Evolutionary conservation across 2,888 invertebrate species (phyloP), one percentile per base, ranked within the genome.

Genomic region (Chalcis sispes): DNA sequence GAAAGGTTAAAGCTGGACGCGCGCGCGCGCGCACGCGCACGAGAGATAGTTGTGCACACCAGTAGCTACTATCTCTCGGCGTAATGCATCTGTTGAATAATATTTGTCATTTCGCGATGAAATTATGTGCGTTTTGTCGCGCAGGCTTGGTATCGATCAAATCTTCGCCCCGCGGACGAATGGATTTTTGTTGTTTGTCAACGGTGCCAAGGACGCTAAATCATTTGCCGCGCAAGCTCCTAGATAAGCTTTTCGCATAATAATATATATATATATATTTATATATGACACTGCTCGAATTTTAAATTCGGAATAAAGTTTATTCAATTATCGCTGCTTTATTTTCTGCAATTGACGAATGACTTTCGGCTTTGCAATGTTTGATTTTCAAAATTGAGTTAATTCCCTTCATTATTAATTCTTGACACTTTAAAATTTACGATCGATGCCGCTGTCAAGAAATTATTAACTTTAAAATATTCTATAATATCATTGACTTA

Each of bases 71-170:
- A 66, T 58, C 65, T 50, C 66, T 8, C 59, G 50, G 36, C 32
- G 70, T 64, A 75, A 61, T 70, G 69, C 72, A 69, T 64, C 62
- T 59, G 69, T 59, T 67, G 77, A 77, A 73, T 73, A 77, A 77
- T 77, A 73, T 77, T 72, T 73, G 72, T 73, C 69, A 58, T 69
- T 76, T 52, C 32, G 58, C 69, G 32, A 4, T 27, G 42, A 61
- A 67, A 76, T 76, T 76, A 72, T 72, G 62, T 42, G 66, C 46
- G 59, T 71, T 73, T 74, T 74, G 73, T 67, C 54, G 61, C 61
- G 29, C 36, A 15, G 23, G 15, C 64, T 50, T 4, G 4, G 18
- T 58, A 69, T 69, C 62, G 67, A 75, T 64, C 69, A 64, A 25
- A 64, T 20, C 58, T 54, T 23, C 42, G 13, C 27, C n/a, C 10